Evolutionary conservation across 2,888 invertebrate genomes (phyloP), one percentile per base, ranked within the genome.

Genomic region (Entomobrya multifasciata): DNA sequence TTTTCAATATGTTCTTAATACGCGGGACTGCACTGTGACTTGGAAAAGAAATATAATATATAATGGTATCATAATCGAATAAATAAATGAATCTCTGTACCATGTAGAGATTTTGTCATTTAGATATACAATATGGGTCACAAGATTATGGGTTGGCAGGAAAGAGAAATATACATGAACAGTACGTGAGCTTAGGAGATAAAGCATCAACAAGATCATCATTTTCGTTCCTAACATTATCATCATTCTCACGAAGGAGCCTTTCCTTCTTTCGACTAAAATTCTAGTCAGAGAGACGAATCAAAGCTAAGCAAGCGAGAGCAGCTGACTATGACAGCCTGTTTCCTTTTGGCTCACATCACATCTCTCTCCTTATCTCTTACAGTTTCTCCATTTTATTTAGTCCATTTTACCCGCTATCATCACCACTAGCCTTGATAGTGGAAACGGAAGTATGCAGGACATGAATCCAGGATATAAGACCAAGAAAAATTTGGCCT

Each of bases 261-360:
- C n/a, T n/a, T n/a, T n/a, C n/a, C n/a, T n/a, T n/a, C n/a, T n/a
- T n/a, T n/a, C n/a, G 44, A 44, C 15, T 52, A 74, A 70, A 74
- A 74, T 74, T 74, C 72, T 74, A 52, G 72, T 74, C 72, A 74
- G 72, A 52, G 67, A 49, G 49, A 30, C 72, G 72, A 81, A 80
- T 80, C 70, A 72, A 72, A 81, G 25, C 20, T n/a, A 30, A 30
- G n/a, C 36, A 65, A 17, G 20, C n/a, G 67, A 49, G 60, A 82
- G 82, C 82, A 82, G 82, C 82, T 82, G 82, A 82, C 30, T 82
- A 60, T 82, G 82, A 82, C 82, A 82, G 60, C 47, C 72, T 60
- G 82, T 76, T 83, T 83, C 76, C 74, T 25, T 52, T 76, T 52
- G 27, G 76, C 76, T 27, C 67, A 15, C 44, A 67, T 67, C 44